Evolutionary conservation across 2,888 invertebrate species (phyloP).

Genomic region (Conomelus anceps): DNA sequence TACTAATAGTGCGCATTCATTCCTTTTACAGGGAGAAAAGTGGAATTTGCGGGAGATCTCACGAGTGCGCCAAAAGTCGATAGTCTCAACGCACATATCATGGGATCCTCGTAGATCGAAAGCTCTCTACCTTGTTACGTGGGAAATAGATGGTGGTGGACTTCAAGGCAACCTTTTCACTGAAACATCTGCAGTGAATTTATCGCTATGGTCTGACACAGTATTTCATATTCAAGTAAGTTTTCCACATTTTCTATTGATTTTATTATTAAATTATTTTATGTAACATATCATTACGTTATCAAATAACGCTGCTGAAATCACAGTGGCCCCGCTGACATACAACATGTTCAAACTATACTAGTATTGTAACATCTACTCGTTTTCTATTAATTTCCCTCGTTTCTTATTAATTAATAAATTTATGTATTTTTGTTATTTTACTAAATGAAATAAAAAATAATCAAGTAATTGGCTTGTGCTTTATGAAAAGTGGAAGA

Average conservation of each 20-base stretch:
- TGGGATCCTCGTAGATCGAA: conserved; percentile 54
- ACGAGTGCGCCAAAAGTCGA: conserved; percentile 61
- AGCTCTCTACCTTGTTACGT: conserved; percentile 66
- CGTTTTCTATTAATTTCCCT: too few relatives aligned
- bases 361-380: too few relatives aligned
- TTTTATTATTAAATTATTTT: background rate
- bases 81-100: conserved; percentile 60
- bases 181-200: conserved; percentile 68
- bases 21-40: conserved; percentile 18
- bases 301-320: too few relatives aligned
- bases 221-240: conserved; percentile 71
- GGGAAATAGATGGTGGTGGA: conserved; percentile 77
- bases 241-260: background rate
- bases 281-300: background rate
- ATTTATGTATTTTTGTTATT: too few relatives aligned
- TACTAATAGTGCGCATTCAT: too few relatives aligned
- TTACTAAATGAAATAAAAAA: too few relatives aligned
- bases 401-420: too few relatives aligned
- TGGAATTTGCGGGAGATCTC: conserved; percentile 65
- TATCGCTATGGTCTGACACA: conserved; percentile 75
- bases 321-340: too few relatives aligned
- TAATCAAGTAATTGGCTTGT: too few relatives aligned
- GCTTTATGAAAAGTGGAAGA: too few relatives aligned
- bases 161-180: conserved; percentile 75
- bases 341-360: too few relatives aligned